Evolutionary conservation across 2,888 invertebrate genomes (phyloP), one percentile per base, ranked within the genome.

Genomic region (Drosophila robusta): DNA sequence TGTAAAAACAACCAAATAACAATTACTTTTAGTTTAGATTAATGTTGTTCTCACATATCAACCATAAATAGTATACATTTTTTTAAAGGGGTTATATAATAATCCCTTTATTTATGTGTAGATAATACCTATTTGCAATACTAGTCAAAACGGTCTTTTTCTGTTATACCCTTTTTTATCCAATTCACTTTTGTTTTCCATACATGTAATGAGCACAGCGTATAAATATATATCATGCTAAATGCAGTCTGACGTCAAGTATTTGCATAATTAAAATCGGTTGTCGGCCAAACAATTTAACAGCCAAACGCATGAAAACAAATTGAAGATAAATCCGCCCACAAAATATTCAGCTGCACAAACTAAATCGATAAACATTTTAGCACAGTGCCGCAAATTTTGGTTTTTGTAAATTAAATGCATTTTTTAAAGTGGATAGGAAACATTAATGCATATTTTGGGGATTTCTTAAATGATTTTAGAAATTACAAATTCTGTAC

Each of bases 211-310:
- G 38, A 50, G 50, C 50, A 12, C 34, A n/a, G 11, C n/a, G 29
- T 3, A n/a, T 4, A 9, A 29, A 29, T 8, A 38, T 32, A 26
- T 24, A 50, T 12, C 22, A 49, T 39, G 18, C 7, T 49, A 70
- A 52, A 34, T 16, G 14, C 41, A 26, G 29, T 11, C 8, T 71
- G 71, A 54, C 62, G 61, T 71, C 55, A 49, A 56, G 12, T 52
- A 9, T 62, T 51, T 61, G 68, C 68, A 72, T 75, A 57, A 75
- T 72, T 75, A 64, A 72, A 68, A 64, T 55, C 61, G 44, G 24
- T 42, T 66, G 47, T 36, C 50, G 54, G 45, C 22, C 38, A 44
- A 64, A 45, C 65, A 56, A 45, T 47, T 56, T 52, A 38, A 61
- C 47, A 57, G 38, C n/a, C 26, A 32, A 64, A 64, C 50, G 41